phyloP scores from a whole-genome alignment of 37 sponge, comb jelly and placozoan genomes.

The Amphimedon queenslandica region DNA sequence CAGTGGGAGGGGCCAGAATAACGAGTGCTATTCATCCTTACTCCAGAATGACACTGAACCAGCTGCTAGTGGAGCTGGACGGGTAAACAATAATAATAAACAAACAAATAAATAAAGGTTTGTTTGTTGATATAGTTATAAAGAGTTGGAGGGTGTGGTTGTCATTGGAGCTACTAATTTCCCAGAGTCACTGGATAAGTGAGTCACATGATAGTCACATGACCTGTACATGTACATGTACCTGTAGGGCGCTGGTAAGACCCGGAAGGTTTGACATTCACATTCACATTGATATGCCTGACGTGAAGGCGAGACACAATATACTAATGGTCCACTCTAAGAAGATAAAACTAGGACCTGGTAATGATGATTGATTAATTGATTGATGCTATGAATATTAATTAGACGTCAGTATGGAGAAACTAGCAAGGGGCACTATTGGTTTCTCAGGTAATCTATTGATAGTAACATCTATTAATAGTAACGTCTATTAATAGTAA shows the following conservation, averaged over 20 bases:
- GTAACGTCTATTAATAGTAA: too few relatives aligned
- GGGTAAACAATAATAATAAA: conserved; percentile 32
- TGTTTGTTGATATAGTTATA: conserved; percentile 63
- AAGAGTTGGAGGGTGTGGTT: conserved; percentile 80
- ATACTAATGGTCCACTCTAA: conserved; percentile 73
- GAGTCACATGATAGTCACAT: too few relatives aligned
- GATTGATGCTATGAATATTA: not conserved
- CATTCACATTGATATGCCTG: conserved; percentile 74
- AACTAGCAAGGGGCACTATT: conserved; percentile 69
- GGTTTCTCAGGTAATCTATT: conserved; percentile 56
- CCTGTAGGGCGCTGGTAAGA: conserved; percentile 81
- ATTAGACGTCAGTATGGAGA: conserved; percentile 64
- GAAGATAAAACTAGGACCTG: conserved; percentile 48
- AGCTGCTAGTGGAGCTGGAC: conserved; percentile 91
- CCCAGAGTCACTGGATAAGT: conserved; percentile 92
- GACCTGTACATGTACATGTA: too few relatives aligned
- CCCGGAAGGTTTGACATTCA: conserved; percentile 85
- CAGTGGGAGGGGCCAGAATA: conserved; percentile 83
- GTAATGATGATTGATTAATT: conserved; percentile 1
- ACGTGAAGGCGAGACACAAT: conserved; percentile 70
- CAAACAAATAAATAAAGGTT: not conserved
- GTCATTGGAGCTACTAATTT: conserved; percentile 94
- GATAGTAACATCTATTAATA: too few relatives aligned
- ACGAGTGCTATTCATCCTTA: conserved; percentile 81
- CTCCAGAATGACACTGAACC: conserved; percentile 93